Evolutionary conservation across 2,888 invertebrate genomes (phyloP).

Genomic region (Ecdyonurus torrentis): DNA sequence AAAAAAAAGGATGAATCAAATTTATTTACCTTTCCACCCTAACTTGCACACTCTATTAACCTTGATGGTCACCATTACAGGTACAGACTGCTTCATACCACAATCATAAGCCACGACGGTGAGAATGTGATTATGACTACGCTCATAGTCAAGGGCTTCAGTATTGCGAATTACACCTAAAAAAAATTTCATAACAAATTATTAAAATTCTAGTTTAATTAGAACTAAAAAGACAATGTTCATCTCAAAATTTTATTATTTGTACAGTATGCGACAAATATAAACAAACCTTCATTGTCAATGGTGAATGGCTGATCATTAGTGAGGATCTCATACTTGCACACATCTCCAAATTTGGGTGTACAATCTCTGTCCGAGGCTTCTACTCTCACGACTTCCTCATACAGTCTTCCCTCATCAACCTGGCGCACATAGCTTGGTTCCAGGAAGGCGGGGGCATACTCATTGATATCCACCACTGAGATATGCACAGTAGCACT

Average conservation of each 20-base stretch:
- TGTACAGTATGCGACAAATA: background rate
- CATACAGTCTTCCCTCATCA: constrained; percentile 79
- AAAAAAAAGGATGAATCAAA: background rate
- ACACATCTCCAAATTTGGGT: constrained; percentile 87
- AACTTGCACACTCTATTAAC: constrained; percentile 66
- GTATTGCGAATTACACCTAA: constrained; percentile 78
- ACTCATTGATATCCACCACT: constrained; percentile 92
- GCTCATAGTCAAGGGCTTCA: constrained; percentile 79
- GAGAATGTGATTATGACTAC: constrained; percentile 88
- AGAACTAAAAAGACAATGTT: background rate
- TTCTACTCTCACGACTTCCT: constrained; percentile 78
- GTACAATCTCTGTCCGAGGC: constrained; percentile 91
- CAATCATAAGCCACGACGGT: constrained; percentile 96
- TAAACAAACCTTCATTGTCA: constrained; percentile 61
- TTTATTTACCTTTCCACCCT: constrained; percentile 51
- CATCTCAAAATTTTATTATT: background rate
- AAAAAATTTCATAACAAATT: constrained; percentile 10
- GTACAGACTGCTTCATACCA: constrained; percentile 84
- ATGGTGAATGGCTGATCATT: constrained; percentile 81
- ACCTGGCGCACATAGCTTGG: constrained; percentile 78
- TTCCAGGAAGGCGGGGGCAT: constrained; percentile 79
- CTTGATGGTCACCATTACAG: constrained; percentile 92
- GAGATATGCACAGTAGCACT: constrained; percentile 88
- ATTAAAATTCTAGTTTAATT: background rate
- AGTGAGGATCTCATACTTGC: constrained; percentile 92